phyloP scores from a whole-genome alignment of 2,797 vertebrate genomes.

The Acrocephalus scirpaceus region DNA sequence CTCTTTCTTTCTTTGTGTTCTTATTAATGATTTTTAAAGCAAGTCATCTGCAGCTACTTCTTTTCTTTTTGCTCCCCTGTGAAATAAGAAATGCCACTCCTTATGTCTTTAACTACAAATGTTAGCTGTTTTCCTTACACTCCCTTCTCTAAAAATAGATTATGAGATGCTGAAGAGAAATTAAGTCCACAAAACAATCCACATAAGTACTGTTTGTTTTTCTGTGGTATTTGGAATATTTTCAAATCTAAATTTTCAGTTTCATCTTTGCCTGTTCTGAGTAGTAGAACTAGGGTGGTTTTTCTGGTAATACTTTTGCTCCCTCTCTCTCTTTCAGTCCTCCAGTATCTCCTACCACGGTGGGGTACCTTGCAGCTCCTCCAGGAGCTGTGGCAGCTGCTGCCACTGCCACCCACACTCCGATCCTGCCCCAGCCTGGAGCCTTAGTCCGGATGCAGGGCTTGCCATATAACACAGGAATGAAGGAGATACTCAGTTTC shows the following conservation, averaged over 20 bases:
- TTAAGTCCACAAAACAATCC: not conserved
- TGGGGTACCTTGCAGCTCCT: constrained; percentile 90
- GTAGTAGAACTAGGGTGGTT: not conserved
- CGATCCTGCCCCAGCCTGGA: constrained; percentile 86
- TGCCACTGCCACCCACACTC: constrained; percentile 79
- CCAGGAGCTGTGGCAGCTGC: constrained; percentile 86
- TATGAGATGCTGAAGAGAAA: not conserved
- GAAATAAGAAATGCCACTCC: not conserved
- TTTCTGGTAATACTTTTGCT: not conserved
- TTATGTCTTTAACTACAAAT: not conserved
- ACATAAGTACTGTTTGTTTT: not conserved
- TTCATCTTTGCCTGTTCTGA: not conserved
- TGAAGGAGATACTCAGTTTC: constrained; percentile 96
- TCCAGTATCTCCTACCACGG: constrained; percentile 91
- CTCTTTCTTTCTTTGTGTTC: not conserved
- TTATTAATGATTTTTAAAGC: not conserved
- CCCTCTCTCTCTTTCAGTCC: constrained; percentile 77
- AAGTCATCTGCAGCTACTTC: not conserved
- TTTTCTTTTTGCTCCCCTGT: not conserved
- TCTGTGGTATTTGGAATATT: not conserved
- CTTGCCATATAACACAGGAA: constrained; percentile 90
- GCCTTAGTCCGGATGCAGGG: constrained; percentile 94
- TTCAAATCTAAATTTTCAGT: not conserved
- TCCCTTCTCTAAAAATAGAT: not conserved
- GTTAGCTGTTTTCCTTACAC: not conserved